A percentile compares a stretch with the other conserved stretches of the same genome.
Evolutionary conservation across 2,888 invertebrate genomes (phyloP).

Genomic region (Altica lythri): DNA sequence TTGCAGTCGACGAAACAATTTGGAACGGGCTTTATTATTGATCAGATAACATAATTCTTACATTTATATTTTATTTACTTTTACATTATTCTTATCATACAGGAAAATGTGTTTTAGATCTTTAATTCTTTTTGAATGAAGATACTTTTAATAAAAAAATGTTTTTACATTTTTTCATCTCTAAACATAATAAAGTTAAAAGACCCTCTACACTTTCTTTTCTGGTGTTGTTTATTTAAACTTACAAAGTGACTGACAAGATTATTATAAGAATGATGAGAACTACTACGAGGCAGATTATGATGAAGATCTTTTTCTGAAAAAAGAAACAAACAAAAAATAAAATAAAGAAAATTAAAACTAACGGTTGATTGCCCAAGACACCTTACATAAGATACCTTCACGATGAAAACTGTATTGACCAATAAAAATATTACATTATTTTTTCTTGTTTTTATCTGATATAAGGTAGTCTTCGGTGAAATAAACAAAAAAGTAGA

Average conservation of each 20-base stretch:
- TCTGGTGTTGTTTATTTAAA: constrained; percentile 22
- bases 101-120: too few relatives aligned
- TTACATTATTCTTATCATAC: too few relatives aligned
- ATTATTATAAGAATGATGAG: constrained; percentile 77
- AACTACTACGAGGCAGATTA: constrained; percentile 80
- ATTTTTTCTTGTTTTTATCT: too few relatives aligned
- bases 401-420: neutral
- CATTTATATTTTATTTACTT: too few relatives aligned
- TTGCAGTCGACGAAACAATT: too few relatives aligned
- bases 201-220: neutral
- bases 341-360: constrained; percentile 56
- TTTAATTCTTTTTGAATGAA: too few relatives aligned
- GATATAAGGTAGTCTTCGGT: constrained; percentile 6
- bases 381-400: constrained; percentile 9
- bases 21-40: too few relatives aligned
- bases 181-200: too few relatives aligned
- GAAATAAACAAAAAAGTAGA: constrained; percentile 11
- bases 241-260: constrained; percentile 58
- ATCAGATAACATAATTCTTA: too few relatives aligned
- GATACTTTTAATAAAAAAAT: too few relatives aligned
- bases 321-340: constrained; percentile 66
- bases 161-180: too few relatives aligned
- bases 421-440: neutral
- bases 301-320: constrained; percentile 89
- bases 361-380: constrained; percentile 10